Percentiles rank a stretch among this genome's conserved stretches.
phyloP scores from a whole-genome alignment of 2,888 invertebrate genomes.

The Dryocosmus kuriphilus region DNA sequence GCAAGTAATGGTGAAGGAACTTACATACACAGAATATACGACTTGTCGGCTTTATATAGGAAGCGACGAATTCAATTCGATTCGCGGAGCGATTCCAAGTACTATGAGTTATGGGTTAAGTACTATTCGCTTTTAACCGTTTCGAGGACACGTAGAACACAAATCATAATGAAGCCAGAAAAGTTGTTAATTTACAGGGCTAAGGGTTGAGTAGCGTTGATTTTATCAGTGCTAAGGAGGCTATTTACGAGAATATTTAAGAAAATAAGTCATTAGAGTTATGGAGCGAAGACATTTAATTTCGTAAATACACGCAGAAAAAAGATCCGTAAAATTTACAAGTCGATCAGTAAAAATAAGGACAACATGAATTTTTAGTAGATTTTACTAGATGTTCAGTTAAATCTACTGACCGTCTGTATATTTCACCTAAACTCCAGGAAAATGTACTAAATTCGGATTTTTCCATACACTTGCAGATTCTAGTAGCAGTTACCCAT shows the following conservation, averaged over 20 bases:
- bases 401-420: too few species aligned
- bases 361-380: too few species aligned
- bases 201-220: conserved; percentile 29
- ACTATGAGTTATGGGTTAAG: conserved; percentile 38
- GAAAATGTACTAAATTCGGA: too few species aligned
- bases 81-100: conserved; percentile 35
- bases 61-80: conserved; percentile 41
- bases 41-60: conserved; percentile 38
- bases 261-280: not conserved
- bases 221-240: conserved; percentile 14
- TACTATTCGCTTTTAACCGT: conserved; percentile 35
- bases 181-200: conserved; percentile 32
- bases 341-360: too few species aligned
- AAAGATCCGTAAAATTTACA: too few species aligned
- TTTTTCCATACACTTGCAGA: too few species aligned
- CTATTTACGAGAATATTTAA: not conserved
- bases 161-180: conserved; percentile 33
- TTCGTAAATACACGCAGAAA: too few species aligned
- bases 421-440: too few species aligned
- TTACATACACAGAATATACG: conserved; percentile 32
- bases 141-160: conserved; percentile 24
- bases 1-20: conserved; percentile 12
- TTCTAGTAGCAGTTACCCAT: too few species aligned
- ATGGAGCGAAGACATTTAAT: not conserved
- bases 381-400: too few species aligned